phyloP scores from a whole-genome alignment of 2,888 invertebrate genomes.

The Drepanosiphum platanoidis region DNA sequence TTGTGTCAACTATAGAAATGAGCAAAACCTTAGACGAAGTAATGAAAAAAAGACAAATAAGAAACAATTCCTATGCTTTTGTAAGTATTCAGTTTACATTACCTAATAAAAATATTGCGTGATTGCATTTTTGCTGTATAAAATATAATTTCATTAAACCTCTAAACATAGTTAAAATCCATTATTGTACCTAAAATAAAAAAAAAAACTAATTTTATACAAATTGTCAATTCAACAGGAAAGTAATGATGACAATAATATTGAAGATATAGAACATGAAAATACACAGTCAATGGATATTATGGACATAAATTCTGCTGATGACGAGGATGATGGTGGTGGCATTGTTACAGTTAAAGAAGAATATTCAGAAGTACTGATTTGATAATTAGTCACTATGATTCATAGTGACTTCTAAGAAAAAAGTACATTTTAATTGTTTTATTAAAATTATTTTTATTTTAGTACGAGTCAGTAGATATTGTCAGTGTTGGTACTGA shows the following conservation, averaged over 20 bases:
- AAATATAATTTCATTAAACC: neutral
- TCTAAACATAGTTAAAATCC: neutral
- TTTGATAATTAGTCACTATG: slow-evolving; percentile 12
- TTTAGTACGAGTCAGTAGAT: slow-evolving; percentile 39
- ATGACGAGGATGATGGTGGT: slow-evolving; percentile 15
- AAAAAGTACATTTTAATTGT: neutral
- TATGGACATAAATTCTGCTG: slow-evolving; percentile 53
- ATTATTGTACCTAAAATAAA: neutral
- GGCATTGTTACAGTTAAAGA: slow-evolving; percentile 48
- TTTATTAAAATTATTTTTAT: slow-evolving; percentile 9
- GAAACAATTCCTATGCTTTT: slow-evolving; percentile 53
- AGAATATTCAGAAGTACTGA: slow-evolving; percentile 38
- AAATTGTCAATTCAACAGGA: neutral
- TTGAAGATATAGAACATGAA: slow-evolving; percentile 9
- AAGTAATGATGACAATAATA: slow-evolving; percentile 32
- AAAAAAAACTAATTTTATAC: neutral
- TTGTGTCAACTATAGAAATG: slow-evolving; percentile 58
- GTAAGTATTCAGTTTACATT: slow-evolving; percentile 31
- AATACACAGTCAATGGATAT: neutral
- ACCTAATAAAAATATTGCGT: neutral
- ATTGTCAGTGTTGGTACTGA: slow-evolving; percentile 18
- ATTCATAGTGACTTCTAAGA: neutral
- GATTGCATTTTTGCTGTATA: too few relatives aligned
- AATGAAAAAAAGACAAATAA: slow-evolving; percentile 47
- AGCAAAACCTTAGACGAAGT: slow-evolving; percentile 58